Evolutionary conservation across 2,113 vertebrate genomes (phyloP), one percentile per base, ranked within the genome.

Genomic region (Pelvicachromis taeniatus): DNA sequence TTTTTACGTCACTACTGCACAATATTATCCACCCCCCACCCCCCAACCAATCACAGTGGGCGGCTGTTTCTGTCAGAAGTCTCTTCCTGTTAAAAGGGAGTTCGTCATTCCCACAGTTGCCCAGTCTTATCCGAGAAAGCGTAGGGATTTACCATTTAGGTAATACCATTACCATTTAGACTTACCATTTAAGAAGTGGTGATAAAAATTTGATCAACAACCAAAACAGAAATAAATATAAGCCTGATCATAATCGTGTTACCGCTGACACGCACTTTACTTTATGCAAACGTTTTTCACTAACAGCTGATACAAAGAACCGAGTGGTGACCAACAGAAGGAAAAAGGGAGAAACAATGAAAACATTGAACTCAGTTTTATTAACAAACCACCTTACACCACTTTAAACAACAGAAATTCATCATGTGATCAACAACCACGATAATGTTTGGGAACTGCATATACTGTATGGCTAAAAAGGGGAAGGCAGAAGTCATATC

Each of bases 101-200:
- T 70, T 70, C 65, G 26, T 70, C 17, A 45, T 70, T 45, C 5
- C 65, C 40, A 29, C 21, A 0, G 3, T 48, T 45, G 40, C 40
- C 0, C 14, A 48, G 45, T 6, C 6, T 48, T 2, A 16, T 6
- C 14, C 7, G 0, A 19, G 1, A 63, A 35, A 1, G 1, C n/a
- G 59, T 63, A 38, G 1, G 17, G 59, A 63, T 63, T 63, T 38
- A 21, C 63, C 38, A 70, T 16, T 42, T 0, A 68, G 38, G 63
- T 23, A 68, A 26, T 26, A 26, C 26, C 26, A 26, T 26, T 26
- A 26, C 2, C 26, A 26, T 26, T 26, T 26, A 26, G 59, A 63
- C 38, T 63, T 38, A 21, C 63, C 38, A 70, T 16, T 42, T 0
- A 68, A 42, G n/a, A 16, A 4, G 38, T 42, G n/a, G 38, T 26